Percentiles rank a stretch among this genome's conserved stretches.
phyloP scores from a whole-genome alignment of 2,797 vertebrate species.

The Sciurus vulgaris region DNA sequence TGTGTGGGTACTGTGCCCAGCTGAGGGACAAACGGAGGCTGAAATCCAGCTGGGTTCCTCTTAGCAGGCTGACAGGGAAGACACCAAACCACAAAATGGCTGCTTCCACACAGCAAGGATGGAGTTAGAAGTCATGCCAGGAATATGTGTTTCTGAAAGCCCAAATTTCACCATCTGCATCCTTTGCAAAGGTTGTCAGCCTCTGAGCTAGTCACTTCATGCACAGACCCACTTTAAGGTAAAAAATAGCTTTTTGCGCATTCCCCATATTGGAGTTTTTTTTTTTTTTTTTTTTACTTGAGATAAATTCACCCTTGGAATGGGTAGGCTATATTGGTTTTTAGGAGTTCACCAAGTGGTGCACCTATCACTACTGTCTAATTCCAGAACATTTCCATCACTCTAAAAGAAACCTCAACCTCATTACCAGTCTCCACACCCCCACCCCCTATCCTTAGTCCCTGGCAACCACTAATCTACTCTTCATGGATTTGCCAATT shows the following conservation, averaged over 20 bases:
- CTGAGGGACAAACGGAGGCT: neutral
- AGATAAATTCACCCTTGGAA: neutral
- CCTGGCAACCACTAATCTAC: neutral
- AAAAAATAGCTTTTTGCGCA: neutral
- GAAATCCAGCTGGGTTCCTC: neutral
- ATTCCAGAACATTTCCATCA: neutral
- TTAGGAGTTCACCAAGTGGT: neutral
- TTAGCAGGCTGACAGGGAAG: neutral
- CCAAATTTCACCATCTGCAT: neutral
- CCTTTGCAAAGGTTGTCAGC: neutral
- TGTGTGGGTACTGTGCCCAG: neutral
- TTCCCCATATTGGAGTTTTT: neutral
- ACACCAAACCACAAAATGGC: fast-evolving
- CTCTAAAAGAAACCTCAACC: neutral
- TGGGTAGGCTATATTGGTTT: neutral
- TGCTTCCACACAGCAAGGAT: fast-evolving
- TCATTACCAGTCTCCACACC: no score
- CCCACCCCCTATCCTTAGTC: fast-evolving
- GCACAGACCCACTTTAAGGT: neutral
- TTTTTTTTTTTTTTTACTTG: neutral
- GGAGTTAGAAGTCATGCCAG: fast-evolving
- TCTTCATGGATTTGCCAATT: neutral
- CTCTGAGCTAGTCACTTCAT: neutral
- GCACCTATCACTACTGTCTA: no score
- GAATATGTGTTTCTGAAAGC: neutral